Evolutionary conservation across 2,888 invertebrate genomes (phyloP).

Genomic region (Bombylius major): DNA sequence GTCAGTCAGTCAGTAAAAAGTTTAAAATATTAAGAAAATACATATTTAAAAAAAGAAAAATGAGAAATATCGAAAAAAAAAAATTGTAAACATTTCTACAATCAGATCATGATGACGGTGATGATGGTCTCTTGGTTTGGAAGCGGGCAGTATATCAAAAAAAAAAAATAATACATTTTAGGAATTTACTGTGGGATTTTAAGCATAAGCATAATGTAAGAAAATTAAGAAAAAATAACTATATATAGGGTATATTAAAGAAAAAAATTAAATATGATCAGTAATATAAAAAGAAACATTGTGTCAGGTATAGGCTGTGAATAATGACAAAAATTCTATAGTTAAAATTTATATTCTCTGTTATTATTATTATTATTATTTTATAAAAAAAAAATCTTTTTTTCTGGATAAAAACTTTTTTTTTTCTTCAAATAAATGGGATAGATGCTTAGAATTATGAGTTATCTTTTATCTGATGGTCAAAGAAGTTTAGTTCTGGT

Average conservation of each 20-base stretch:
- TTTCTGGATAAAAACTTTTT: neutral
- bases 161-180: neutral
- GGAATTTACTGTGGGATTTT: no score
- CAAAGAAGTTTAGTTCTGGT: conserved; percentile 4
- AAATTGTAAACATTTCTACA: neutral
- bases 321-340: neutral
- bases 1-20: neutral
- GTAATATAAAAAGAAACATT: neutral
- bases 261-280: no score
- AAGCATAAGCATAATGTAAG: no score
- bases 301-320: neutral
- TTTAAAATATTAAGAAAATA: neutral
- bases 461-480: conserved; percentile 3
- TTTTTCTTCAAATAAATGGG: neutral
- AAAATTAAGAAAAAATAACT: no score
- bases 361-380: neutral
- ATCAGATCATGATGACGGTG: neutral
- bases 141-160: neutral
- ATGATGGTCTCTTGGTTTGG: neutral
- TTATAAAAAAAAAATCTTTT: neutral
- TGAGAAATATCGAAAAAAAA: no score
- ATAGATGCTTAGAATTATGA: conserved; percentile 5
- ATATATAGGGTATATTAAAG: no score
- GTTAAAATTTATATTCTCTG: neutral
- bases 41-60: no score